Evolutionary conservation across 1,140 invertebrate species (phyloP), one percentile per base, ranked within the genome.

Genomic region (Platyura marginata): DNA sequence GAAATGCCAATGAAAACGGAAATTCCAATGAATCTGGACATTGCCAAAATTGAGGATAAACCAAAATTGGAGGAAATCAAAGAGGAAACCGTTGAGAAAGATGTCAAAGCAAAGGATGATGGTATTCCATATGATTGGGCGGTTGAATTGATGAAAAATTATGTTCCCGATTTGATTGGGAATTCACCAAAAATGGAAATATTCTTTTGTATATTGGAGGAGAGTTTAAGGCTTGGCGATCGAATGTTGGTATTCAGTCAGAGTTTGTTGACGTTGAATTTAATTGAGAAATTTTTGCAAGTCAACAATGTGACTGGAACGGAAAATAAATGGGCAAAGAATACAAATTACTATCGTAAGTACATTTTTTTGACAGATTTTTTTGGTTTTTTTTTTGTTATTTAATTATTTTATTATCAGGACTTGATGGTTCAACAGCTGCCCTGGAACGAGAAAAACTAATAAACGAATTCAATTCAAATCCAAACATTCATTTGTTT

Each of bases 381-480:
- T 46, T 38, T 43, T 40, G 18, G 15, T 35, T 35, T 35, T 35
- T 44, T 41, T 43, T 21, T 45, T 38, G 41, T 23, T 29, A n/a
- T n/a, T 29, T 8, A 29, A 29, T 11, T 25, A n/a, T 39, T 44
- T 39, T 47, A 25, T 48, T 22, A 48, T 47, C 25, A 46, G 77
- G 81, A 46, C 63, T 99, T 25, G 95, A 98, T 67, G 95, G 95
- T 37, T 92, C 89, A 23, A 98, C 94, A 0, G 81, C 80, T 47
- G 90, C 87, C 1, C 67, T 85, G 38, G 95, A 98, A 58, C 68
- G 95, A 51, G 93, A 98, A 57, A 90, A 91, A 56, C 66, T 98
- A 13, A 97, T 99, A 44, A 93, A 95, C 58, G 85, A 93, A 59
- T 98, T 98, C 56, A 99, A 99, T 63, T 77, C 79, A 32, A 87